phyloP scores from a whole-genome alignment of 2,113 vertebrate species.

The Pipra filicauda region DNA sequence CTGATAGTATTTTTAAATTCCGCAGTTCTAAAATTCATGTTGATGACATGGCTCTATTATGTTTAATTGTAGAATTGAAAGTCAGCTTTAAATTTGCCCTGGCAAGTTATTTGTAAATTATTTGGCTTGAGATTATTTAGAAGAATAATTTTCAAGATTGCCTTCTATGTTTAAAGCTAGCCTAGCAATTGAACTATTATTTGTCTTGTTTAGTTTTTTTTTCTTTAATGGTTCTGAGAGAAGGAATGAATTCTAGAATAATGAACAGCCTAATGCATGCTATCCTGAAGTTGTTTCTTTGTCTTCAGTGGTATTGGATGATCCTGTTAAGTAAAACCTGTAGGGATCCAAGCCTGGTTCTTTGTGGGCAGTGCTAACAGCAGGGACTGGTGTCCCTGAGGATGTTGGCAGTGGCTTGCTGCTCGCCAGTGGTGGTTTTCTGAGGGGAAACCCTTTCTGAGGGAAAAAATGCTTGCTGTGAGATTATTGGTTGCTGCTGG shows the following conservation, averaged over 20 bases:
- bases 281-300: not conserved
- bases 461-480: not conserved
- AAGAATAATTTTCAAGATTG: not conserved
- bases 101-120: not conserved
- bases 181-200: not conserved
- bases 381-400: not conserved
- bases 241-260: not conserved
- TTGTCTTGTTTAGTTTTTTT: not conserved
- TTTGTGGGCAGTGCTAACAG: not conserved
- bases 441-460: not conserved
- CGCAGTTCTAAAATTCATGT: not conserved
- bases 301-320: not conserved
- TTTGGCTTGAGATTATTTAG: not conserved
- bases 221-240: not conserved
- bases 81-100: not conserved
- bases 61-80: not conserved
- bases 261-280: not conserved
- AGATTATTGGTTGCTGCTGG: not conserved
- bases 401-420: rapidly evolving
- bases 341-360: not conserved
- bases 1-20: not conserved
- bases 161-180: not conserved
- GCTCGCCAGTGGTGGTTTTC: rapidly evolving
- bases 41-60: not conserved
- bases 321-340: not conserved